Base-by-base conservation (phyloP, 2,888 invertebrate genomes). In the Blastobasis adustella region DNA sequence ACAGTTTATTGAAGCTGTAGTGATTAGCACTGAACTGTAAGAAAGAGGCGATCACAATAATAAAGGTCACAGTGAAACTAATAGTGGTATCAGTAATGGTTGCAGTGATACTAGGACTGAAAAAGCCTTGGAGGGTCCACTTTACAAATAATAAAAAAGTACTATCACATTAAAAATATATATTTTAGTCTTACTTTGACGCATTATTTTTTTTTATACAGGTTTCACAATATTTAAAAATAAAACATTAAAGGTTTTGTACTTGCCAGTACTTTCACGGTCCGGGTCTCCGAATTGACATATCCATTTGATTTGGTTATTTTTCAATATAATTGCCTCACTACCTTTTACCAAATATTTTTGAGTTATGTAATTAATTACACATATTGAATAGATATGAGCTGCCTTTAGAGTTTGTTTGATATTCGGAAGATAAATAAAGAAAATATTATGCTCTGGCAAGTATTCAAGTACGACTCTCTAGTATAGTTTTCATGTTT, bases 281-380 rank as follows among this genome's bases (percentile, higher is more conserved):
- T 54, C 48, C 51, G 44, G 61, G 55, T 43, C 53, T 54, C 55
- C 56, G 62, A 63, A 64, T 64, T 66, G 60, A 67, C 65, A 66
- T 60, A 58, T 63, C 62, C 48, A 40, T 55, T 59, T 60, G 57
- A 62, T 61, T 67, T 65, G 65, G 60, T 69, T 65, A 66, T 66
- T 65, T 66, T 66, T 65, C 61, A 62, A 63, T 64, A 63, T 66
- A 67, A 68, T 68, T 69, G 62, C 55, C 60, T 61, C 57, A 53
- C 53, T 45, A 52, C 56, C 53, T 60, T 65, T 65, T 62, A 65
- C 63, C 59, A 67, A 70, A 69, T 56, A 67, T 63, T 60, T 63
- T 55, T 40, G 55, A 54, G 55, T 60, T 61, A 49, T 59, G 53
- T 55, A 58, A 55, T 54, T 53, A 56, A 51, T 23, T 42, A 47